Evolutionary conservation across 2,888 invertebrate genomes (phyloP).

Genomic region (Atherix ibis): DNA sequence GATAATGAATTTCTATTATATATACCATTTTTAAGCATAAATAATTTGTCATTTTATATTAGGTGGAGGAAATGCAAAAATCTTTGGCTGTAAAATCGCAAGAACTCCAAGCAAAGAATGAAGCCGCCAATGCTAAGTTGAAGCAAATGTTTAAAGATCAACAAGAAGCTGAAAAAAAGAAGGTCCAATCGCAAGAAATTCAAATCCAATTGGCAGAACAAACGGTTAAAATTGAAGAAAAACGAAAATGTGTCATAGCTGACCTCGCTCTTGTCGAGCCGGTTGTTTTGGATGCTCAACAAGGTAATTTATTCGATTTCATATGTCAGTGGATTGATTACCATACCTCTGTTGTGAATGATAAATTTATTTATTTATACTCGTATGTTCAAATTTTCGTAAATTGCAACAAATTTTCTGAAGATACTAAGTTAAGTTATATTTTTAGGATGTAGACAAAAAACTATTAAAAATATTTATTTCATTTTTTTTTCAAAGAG

Average conservation of each 20-base stretch:
- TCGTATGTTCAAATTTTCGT: too few species aligned
- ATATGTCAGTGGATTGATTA: too few species aligned
- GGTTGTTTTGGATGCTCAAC: constrained; percentile 96
- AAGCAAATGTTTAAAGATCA: constrained; percentile 99
- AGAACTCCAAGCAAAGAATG: constrained; percentile 92
- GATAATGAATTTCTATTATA: too few species aligned
- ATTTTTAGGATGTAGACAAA: too few species aligned
- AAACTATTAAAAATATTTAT: too few species aligned
- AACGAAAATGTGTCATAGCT: constrained; percentile 85
- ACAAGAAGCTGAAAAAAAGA: constrained; percentile 98
- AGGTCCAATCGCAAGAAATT: constrained; percentile 94
- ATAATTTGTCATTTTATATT: neutral
- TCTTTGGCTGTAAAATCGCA: constrained; percentile 92
- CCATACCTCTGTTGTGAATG: neutral
- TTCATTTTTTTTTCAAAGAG: too few species aligned
- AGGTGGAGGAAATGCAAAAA: constrained; percentile 96
- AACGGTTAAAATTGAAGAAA: constrained; percentile 84
- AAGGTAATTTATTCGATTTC: constrained; percentile 43
- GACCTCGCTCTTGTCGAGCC: constrained; percentile 97
- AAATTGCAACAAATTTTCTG: too few species aligned
- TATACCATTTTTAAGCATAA: too few species aligned
- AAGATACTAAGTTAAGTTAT: too few species aligned
- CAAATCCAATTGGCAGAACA: constrained; percentile 73
- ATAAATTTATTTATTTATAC: too few species aligned
- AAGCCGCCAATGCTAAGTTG: constrained; percentile 97